Percentiles rank a stretch among this genome's conserved stretches.
Evolutionary conservation across 2,888 invertebrate genomes (phyloP).

Genomic region (Seladonia tumulorum): DNA sequence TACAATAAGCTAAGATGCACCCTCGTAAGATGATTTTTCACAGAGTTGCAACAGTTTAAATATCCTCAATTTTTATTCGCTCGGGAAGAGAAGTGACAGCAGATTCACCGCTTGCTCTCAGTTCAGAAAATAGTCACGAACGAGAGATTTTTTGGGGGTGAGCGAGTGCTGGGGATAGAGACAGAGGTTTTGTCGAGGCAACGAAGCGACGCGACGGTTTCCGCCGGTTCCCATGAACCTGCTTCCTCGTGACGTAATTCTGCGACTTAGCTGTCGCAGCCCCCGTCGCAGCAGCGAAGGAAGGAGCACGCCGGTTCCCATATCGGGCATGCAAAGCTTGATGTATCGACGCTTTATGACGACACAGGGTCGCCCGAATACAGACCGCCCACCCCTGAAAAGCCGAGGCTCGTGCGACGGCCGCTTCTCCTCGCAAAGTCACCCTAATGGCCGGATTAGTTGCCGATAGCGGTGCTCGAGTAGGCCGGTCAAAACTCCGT

Average conservation of each 20-base stretch:
- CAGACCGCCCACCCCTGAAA: slow-evolving; percentile 82
- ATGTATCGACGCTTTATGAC: slow-evolving; percentile 84
- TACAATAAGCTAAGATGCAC: neutral
- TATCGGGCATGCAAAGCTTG: slow-evolving; percentile 84
- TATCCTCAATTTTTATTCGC: neutral
- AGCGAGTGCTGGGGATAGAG: neutral
- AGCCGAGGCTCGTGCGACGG: slow-evolving; percentile 57
- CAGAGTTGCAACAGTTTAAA: neutral
- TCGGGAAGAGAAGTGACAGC: neutral
- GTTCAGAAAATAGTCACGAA: neutral
- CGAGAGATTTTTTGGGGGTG: neutral
- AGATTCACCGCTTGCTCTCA: neutral
- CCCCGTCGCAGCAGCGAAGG: slow-evolving; percentile 28
- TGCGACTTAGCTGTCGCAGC: slow-evolving; percentile 68
- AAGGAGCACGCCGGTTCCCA: slow-evolving; percentile 78
- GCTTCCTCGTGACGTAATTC: slow-evolving; percentile 66
- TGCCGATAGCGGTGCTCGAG: slow-evolving; percentile 72
- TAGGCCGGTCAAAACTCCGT: slow-evolving; percentile 50
- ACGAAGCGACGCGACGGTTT: neutral
- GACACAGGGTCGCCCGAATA: slow-evolving; percentile 73
- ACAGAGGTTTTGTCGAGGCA: neutral
- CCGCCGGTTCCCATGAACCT: slow-evolving; percentile 62
- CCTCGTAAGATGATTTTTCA: neutral
- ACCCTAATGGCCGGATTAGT: slow-evolving; percentile 83
- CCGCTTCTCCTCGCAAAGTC: slow-evolving; percentile 73